Evolutionary conservation across 2,113 vertebrate genomes (phyloP).

Genomic region (Megaceryle torquata): DNA sequence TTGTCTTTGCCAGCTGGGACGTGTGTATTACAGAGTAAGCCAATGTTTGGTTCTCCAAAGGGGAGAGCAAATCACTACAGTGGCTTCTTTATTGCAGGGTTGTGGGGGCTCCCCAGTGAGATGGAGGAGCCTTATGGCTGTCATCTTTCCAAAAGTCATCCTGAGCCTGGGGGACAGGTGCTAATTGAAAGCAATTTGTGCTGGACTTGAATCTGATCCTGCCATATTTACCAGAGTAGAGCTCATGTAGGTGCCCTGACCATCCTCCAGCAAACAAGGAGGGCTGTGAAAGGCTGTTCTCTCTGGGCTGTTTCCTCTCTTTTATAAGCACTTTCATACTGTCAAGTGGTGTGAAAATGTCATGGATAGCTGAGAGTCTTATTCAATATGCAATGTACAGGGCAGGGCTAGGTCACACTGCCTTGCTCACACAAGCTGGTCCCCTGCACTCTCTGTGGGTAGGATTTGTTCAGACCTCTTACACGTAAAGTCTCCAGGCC

Average conservation of each 20-base stretch:
- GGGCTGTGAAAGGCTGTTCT: not conserved
- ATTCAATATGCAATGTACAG: not conserved
- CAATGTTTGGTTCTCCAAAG: not conserved
- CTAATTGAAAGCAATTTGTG: not conserved
- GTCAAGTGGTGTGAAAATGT: not conserved
- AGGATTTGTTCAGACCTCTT: not conserved
- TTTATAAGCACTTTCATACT: not conserved
- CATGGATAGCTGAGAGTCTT: not conserved
- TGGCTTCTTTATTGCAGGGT: not conserved
- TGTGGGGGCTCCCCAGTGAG: not conserved
- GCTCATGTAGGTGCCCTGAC: not conserved
- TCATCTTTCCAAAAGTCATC: not conserved
- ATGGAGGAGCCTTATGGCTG: not conserved
- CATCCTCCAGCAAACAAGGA: not conserved
- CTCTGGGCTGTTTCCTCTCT: not conserved
- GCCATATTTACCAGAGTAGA: not conserved
- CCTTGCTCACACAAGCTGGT: not conserved
- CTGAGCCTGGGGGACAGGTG: not conserved
- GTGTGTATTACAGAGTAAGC: not conserved
- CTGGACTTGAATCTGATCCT: not conserved
- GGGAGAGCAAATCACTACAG: not conserved
- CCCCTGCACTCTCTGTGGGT: not conserved
- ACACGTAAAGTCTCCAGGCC: rapidly evolving
- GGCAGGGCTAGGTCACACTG: not conserved
- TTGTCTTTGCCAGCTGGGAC: not conserved